Evolutionary conservation across 2,888 invertebrate species (phyloP).

Genomic region (Onthophagus sagittarius): DNA sequence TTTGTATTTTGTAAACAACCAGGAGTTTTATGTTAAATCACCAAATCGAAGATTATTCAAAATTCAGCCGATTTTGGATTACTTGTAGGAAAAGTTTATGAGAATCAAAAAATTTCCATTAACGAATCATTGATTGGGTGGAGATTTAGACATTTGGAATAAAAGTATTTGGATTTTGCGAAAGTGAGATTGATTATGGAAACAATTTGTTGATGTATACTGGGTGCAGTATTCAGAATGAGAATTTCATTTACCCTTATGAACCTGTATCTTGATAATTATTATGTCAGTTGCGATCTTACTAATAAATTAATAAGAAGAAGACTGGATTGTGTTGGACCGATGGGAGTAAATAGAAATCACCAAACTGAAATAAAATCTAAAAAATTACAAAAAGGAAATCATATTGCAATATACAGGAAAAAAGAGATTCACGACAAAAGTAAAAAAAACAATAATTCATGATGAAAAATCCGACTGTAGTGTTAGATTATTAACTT

Average conservation of each 20-base stretch:
- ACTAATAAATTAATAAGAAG: no score
- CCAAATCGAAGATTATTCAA: constrained; percentile 16
- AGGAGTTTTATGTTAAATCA: no score
- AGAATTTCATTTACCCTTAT: background rate
- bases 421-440: constrained; percentile 15
- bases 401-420: constrained; percentile 12
- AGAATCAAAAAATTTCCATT: constrained; percentile 16
- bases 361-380: constrained; percentile 2
- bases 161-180: constrained; percentile 21
- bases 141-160: constrained; percentile 22
- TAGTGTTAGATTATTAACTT: no score
- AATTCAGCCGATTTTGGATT: constrained; percentile 18
- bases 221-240: constrained; percentile 7
- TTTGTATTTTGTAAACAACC: no score
- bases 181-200: constrained; percentile 13
- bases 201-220: constrained; percentile 18
- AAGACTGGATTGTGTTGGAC: constrained; percentile 8
- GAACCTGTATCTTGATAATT: no score
- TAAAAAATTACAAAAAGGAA: constrained; percentile 13
- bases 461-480: no score
- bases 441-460: constrained; percentile 19
- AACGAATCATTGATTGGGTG: constrained; percentile 20
- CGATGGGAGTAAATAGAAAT: constrained; percentile 17
- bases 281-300: no score
- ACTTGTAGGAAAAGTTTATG: constrained; percentile 20